Evolutionary conservation across 2,888 invertebrate species (phyloP).

Genomic region (Dasypolia templi): DNA sequence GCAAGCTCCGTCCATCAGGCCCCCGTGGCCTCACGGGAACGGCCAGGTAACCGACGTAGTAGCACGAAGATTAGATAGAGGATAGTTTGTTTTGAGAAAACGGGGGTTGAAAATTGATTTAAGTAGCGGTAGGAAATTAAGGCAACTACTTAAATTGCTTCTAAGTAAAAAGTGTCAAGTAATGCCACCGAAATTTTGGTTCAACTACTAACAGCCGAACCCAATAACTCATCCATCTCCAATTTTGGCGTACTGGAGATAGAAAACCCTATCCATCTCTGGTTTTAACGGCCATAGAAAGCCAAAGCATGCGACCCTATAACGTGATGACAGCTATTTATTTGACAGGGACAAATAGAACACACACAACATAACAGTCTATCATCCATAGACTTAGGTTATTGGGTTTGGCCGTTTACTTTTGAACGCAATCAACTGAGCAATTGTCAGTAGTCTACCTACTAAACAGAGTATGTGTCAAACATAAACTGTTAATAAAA

Average conservation of each 20-base stretch:
- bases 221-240: too few relatives aligned
- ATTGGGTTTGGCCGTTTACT: too few relatives aligned
- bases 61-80: conserved; percentile 69
- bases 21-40: conserved; percentile 83
- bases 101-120: conserved; percentile 15
- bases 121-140: neutral
- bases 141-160: neutral
- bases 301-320: too few relatives aligned
- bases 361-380: too few relatives aligned
- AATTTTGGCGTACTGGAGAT: too few relatives aligned
- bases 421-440: neutral
- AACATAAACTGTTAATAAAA: neutral
- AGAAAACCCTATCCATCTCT: too few relatives aligned
- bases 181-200: neutral
- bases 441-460: neutral
- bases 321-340: too few relatives aligned
- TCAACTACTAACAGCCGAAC: too few relatives aligned
- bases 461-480: neutral
- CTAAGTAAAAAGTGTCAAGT: neutral
- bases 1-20: conserved; percentile 86
- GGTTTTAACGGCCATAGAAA: too few relatives aligned
- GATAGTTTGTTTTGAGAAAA: conserved; percentile 57
- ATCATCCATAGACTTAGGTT: too few relatives aligned
- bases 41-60: conserved; percentile 78
- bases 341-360: too few relatives aligned